A percentile compares a stretch with the other conserved stretches of the same genome.
Evolutionary conservation across 92 coral and sea anemone species (phyloP).

Genomic region (Anthopleura xanthogrammica): DNA sequence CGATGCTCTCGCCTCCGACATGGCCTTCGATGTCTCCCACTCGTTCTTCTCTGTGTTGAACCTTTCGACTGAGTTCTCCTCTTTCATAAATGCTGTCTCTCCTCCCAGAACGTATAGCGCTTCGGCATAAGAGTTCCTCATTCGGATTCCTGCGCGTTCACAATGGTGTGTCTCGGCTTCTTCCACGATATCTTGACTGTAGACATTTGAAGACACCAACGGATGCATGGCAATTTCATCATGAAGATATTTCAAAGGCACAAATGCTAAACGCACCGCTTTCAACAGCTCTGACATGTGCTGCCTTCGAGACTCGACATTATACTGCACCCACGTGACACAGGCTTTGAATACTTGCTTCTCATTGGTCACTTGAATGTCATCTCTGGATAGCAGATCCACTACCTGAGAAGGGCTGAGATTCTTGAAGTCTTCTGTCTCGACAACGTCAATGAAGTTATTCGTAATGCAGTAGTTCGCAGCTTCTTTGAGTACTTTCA

Average conservation of each 20-base stretch:
- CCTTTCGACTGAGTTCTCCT: constrained; percentile 78
- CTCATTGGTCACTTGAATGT: constrained; percentile 65
- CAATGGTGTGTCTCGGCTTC: constrained; percentile 86
- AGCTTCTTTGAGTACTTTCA: constrained; percentile 72
- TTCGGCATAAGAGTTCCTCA: constrained; percentile 83
- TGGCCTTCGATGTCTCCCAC: constrained; percentile 73
- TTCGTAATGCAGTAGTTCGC: constrained; percentile 66
- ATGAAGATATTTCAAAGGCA: constrained; percentile 73
- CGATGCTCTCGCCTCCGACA: constrained; percentile 87
- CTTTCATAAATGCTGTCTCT: constrained; percentile 97
- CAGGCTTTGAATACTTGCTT: constrained; percentile 70
- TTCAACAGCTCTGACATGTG: constrained; percentile 75
- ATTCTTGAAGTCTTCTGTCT: constrained; percentile 76
- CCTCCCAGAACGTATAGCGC: constrained; percentile 88
- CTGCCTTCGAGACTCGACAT: constrained; percentile 48
- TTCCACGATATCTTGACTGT: constrained; percentile 77
- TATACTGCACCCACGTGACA: constrained; percentile 73
- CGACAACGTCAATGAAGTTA: constrained; percentile 72
- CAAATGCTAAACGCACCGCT: constrained; percentile 72
- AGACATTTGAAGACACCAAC: constrained; percentile 67
- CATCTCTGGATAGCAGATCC: constrained; percentile 66
- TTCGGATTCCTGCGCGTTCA: constrained; percentile 87
- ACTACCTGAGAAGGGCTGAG: constrained; percentile 62
- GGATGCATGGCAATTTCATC: constrained; percentile 60
- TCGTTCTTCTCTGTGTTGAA: constrained; percentile 74